Evolutionary conservation across 2,888 invertebrate species (phyloP), one percentile per base, ranked within the genome.

Genomic region (Sinhomidia bicolor): DNA sequence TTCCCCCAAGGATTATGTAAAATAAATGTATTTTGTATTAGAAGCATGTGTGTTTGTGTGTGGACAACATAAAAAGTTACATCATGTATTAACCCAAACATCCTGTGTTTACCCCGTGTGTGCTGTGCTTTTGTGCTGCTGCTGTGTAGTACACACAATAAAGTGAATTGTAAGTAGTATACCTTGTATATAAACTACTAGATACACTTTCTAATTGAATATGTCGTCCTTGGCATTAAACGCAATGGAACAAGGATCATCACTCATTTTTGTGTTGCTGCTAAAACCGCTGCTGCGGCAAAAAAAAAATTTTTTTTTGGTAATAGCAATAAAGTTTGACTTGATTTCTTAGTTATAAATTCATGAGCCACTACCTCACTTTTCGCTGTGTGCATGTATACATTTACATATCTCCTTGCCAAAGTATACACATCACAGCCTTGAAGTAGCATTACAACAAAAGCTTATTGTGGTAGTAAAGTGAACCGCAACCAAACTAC

Each of bases 171-270:
- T 14, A 62, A 3, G 4, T 68, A n/a, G 7, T 36, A 41, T 36
- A 14, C 51, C 23, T 23, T 36, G 4, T 36, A 3, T 36, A n/a
- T n/a, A n/a, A n/a, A 7, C 36, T 36, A 36, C 7, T 36, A 36
- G 7, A 36, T 68, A 62, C 62, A 62, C 7, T 29, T 82, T 84
- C 65, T 78, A 85, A 85, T 85, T 85, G 85, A 85, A 85, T 17
- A 44, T 57, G 79, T 68, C 65, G 76, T 84, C 57, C 44, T 74
- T 84, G 74, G 57, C 60, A 74, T 44, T 84, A 68, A 32, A 44
- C 62, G 57, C 41, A 5, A 36, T 36, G 76, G 71, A 57, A 74
- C 83, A 62, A 32, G 60, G 85, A 85, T 85, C 85, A 85, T 85
- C 62, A 78, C 23, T 85, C 85, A 85, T 62, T 78, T 85, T 76